phyloP scores from a whole-genome alignment of 2,888 invertebrate species.

The Magallana nippona region DNA sequence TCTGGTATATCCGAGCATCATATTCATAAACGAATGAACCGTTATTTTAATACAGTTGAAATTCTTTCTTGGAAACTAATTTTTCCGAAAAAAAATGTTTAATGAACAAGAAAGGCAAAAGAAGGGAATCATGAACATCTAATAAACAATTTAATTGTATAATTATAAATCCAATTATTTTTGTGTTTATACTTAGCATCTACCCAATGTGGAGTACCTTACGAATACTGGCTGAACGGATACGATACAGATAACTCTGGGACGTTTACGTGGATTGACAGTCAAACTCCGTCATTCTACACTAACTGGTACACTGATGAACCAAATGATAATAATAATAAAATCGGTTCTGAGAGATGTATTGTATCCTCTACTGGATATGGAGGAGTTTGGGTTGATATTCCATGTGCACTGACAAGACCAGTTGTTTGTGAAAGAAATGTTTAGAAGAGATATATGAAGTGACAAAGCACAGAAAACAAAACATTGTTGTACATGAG shows the following conservation, averaged over 20 bases:
- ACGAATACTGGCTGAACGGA: slow-evolving; percentile 4
- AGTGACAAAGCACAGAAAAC: too few species aligned
- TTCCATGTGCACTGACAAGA: background rate
- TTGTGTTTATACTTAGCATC: background rate
- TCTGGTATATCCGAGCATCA: too few species aligned
- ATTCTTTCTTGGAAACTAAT: too few species aligned
- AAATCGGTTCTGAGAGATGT: background rate
- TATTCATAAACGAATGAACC: too few species aligned
- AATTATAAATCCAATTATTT: too few species aligned
- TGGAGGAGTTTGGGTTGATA: background rate
- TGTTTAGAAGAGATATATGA: background rate
- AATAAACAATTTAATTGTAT: too few species aligned
- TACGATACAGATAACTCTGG: background rate
- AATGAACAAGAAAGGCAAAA: too few species aligned
- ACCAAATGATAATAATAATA: too few species aligned
- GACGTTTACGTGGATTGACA: background rate
- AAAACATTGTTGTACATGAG: too few species aligned
- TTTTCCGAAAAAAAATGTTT: too few species aligned
- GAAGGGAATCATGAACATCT: too few species aligned
- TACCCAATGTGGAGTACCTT: background rate
- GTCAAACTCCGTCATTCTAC: background rate
- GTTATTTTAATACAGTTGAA: too few species aligned
- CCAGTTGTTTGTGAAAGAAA: slow-evolving; percentile 13
- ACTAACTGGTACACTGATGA: background rate
- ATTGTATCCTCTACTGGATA: background rate